phyloP scores from a whole-genome alignment of 1,140 invertebrate species.

The Asbolus verrucosus region DNA sequence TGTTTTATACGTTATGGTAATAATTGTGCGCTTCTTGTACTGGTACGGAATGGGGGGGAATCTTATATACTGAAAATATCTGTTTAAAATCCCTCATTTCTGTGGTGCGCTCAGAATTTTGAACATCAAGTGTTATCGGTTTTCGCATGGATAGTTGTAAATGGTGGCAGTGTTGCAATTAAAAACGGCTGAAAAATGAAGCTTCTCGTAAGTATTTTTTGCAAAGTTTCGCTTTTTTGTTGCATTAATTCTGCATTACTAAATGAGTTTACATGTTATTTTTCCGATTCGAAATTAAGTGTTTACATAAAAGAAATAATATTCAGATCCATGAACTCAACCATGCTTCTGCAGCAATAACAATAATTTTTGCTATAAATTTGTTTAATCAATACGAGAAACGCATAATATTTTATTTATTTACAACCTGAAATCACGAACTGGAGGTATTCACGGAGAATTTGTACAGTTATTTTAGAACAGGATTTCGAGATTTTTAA shows the following conservation, averaged over 20 bases:
- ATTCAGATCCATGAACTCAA: no score
- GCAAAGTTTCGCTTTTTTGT: no score
- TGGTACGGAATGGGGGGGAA: constrained; percentile 39
- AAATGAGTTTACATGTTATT: no score
- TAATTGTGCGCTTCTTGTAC: constrained; percentile 37
- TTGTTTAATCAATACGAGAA: constrained; percentile 11
- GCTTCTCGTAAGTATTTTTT: constrained; percentile 17
- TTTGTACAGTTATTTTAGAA: no score
- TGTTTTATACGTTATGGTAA: constrained; percentile 41
- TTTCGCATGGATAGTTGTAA: not conserved
- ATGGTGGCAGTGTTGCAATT: constrained; percentile 23
- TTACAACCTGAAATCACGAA: constrained; percentile 15
- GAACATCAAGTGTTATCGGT: not conserved
- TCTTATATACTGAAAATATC: constrained; percentile 43
- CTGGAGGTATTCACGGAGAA: not conserved
- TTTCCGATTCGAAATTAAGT: no score
- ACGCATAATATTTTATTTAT: constrained; percentile 7
- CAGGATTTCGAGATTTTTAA: no score
- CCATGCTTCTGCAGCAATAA: no score
- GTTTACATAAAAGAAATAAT: no score
- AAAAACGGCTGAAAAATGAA: not conserved
- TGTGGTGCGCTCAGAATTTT: constrained; percentile 5
- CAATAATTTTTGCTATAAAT: constrained; percentile 1
- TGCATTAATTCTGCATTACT: no score
- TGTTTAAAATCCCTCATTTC: constrained; percentile 27